Evolutionary conservation across 35 echinoderm and acorn worm genomes (phyloP).

Genomic region (Patiria miniata): DNA sequence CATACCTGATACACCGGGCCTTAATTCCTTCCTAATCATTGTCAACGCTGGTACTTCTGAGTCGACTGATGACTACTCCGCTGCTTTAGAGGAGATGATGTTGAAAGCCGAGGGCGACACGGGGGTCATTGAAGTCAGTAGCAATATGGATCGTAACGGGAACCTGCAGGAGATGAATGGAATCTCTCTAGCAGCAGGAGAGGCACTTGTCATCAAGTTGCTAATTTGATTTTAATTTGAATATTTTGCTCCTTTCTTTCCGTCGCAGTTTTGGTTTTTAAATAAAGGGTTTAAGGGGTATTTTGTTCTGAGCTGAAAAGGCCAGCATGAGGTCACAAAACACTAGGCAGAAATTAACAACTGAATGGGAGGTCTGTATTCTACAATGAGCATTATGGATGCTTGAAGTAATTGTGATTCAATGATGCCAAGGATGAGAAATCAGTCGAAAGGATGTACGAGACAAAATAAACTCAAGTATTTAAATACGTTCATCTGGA

Average conservation of each 20-base stretch:
- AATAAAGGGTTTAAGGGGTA: neutral
- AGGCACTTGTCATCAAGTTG: slow-evolving; percentile 44
- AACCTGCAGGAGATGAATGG: neutral
- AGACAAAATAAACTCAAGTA: too few species aligned
- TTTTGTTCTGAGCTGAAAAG: too few species aligned
- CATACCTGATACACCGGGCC: slow-evolving; percentile 38
- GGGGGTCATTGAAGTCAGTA: slow-evolving; percentile 58
- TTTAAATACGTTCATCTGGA: too few species aligned
- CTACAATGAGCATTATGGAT: too few species aligned
- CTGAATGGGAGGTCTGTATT: too few species aligned
- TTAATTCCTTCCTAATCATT: slow-evolving; percentile 60
- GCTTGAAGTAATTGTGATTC: too few species aligned
- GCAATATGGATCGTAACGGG: slow-evolving; percentile 49
- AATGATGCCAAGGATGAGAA: too few species aligned
- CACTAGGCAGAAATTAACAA: too few species aligned
- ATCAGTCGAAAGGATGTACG: too few species aligned
- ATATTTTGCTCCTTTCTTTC: neutral
- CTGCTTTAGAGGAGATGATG: neutral
- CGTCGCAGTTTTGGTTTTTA: neutral
- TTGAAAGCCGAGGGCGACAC: neutral
- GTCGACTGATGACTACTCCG: slow-evolving; percentile 46
- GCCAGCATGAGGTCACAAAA: too few species aligned
- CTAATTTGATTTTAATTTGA: neutral
- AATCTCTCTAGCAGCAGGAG: slow-evolving; percentile 25
- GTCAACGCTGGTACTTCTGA: slow-evolving; percentile 69